A percentile compares a stretch with the other conserved stretches of the same genome.
Conservation (phyloP, 2,797 vertebrate genomes). For the Gallinago stenura region DNA sequence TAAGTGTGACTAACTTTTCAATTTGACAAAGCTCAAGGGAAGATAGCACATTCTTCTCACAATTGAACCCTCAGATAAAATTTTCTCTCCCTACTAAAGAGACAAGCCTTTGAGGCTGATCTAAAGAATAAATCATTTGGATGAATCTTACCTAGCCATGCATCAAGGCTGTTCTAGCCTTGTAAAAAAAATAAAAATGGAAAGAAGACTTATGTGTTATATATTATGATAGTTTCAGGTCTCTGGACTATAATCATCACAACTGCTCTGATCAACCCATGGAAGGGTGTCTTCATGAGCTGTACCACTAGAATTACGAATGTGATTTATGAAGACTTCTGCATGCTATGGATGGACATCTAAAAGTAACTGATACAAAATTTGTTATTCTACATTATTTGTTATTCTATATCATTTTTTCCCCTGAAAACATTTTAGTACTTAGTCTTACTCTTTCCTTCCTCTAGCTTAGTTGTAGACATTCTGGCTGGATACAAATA, state of each 20-base stretch:
- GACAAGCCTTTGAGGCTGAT: background rate
- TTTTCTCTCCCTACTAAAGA: background rate
- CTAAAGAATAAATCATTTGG: background rate
- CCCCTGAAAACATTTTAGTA: background rate
- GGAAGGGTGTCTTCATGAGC: background rate
- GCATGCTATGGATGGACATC: background rate
- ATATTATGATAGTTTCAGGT: constrained; percentile 23
- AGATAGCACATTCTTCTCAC: background rate
- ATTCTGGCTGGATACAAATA: background rate
- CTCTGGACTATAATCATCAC: background rate
- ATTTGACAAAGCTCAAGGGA: background rate
- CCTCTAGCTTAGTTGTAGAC: background rate
- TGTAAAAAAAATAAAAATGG: background rate
- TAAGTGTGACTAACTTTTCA: background rate
- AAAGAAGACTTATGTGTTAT: background rate
- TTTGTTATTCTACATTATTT: background rate
- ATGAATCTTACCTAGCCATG: constrained; percentile 8
- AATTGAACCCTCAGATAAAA: background rate
- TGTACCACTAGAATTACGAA: background rate
- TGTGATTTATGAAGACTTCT: background rate
- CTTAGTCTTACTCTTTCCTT: background rate
- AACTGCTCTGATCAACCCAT: background rate
- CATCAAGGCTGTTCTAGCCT: background rate
- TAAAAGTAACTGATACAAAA: background rate
- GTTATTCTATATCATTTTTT: background rate